Evolutionary conservation across 2,888 invertebrate species (phyloP).

Genomic region (Zaprionus bogoriensis): DNA sequence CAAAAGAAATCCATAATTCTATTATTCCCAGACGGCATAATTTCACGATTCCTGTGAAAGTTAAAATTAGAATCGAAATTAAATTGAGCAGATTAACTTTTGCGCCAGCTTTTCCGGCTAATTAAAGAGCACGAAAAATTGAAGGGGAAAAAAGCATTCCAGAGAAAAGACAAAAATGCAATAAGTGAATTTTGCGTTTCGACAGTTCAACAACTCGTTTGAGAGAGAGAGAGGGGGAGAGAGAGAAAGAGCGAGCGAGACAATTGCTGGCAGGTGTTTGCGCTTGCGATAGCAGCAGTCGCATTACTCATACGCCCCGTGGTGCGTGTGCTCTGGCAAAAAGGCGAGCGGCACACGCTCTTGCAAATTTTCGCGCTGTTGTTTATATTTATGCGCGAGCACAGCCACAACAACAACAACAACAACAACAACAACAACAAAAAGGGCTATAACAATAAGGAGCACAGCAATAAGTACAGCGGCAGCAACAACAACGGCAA

Average conservation of each 20-base stretch:
- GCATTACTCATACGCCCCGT: constrained; percentile 67
- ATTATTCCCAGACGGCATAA: too few relatives aligned
- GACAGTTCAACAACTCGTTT: too few relatives aligned
- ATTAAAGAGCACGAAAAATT: background rate
- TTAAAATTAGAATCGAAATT: background rate
- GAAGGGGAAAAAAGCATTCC: background rate
- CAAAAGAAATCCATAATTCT: too few relatives aligned
- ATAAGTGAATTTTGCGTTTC: constrained; percentile 8
- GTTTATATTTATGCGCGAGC: constrained; percentile 66
- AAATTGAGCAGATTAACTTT: background rate
- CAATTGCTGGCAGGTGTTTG: constrained; percentile 49
- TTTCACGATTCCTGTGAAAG: background rate
- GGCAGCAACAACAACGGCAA: constrained; percentile 10
- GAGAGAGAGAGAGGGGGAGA: too few relatives aligned
- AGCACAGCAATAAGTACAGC: constrained; percentile 26
- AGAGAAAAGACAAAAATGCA: background rate
- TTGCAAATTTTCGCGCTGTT: constrained; percentile 56
- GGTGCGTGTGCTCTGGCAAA: constrained; percentile 36
- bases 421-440: constrained; percentile 15
- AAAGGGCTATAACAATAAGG: constrained; percentile 35
- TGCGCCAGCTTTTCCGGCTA: background rate
- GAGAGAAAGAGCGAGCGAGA: too few relatives aligned
- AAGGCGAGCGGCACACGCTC: constrained; percentile 28
- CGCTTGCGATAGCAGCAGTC: constrained; percentile 24
- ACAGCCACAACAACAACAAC: constrained; percentile 24